Evolutionary conservation across 2,113 vertebrate genomes (phyloP), one percentile per base, ranked within the genome.

Genomic region (Anhinga rufa): DNA sequence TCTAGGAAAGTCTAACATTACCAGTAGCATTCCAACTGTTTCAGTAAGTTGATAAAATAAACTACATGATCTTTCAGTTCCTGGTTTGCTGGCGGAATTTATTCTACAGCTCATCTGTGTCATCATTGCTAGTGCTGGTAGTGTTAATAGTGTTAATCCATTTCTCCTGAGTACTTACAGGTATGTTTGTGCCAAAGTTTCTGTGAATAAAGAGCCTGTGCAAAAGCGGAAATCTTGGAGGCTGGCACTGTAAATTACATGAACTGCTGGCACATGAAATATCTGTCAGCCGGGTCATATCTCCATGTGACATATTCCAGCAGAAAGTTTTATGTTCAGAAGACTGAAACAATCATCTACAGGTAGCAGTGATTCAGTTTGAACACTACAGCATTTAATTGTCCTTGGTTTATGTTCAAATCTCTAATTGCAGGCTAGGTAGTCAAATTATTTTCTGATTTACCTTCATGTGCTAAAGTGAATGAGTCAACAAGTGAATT

Each of bases 391-490:
- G 40, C 76, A 71, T 92, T 95, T 95, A 84, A 88, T 36, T 82
- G 77, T 9, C 13, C 77, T 95, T 93, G 52, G 29, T 94, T 83
- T 95, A 55, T 90, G 79, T 80, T 94, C 52, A 87, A 26, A 69
- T 93, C 79, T 88, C 82, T 91, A 90, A 92, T 92, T 96, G 78
- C 75, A 88, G 80, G 32, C 55, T 85, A 92, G 66, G 60, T 82
- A 91, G 92, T 82, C 79, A 86, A 69, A 92, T 97, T 93, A 93
- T 95, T 93, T 93, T 95, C 93, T 92, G 82, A 94, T 97, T 93
- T 97, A 91, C 86, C 76, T 90, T 95, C 75, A 70, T 92, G 60
- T 86, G 61, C 70, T 92, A 31, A 92, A 95, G 72, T 64, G 82
- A 91, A 82, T 88, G 91, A 97, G 90, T 96, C 96, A 95, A 93